phyloP scores from a whole-genome alignment of 2,888 invertebrate genomes.

The Gibbula magus region DNA sequence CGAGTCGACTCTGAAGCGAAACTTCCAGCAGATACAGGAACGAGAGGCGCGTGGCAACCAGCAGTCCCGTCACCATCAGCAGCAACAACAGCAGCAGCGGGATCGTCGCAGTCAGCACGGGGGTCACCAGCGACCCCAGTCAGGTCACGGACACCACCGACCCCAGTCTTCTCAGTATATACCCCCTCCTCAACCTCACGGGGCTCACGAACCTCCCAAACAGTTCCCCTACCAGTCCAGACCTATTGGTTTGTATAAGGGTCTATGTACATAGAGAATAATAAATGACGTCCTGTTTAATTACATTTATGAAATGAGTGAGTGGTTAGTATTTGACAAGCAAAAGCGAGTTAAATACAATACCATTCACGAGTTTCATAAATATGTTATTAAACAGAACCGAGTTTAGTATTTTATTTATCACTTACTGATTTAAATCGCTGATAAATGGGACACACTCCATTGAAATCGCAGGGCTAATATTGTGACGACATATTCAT shows the following conservation, averaged over 20 bases:
- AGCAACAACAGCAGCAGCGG: conserved; percentile 52
- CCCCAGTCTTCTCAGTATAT: conserved; percentile 42
- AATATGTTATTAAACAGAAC: too few relatives aligned
- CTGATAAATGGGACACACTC: too few relatives aligned
- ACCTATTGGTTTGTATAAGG: conserved; percentile 46
- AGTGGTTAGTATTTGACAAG: too few relatives aligned
- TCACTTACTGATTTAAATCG: too few relatives aligned
- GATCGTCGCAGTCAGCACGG: conserved; percentile 81
- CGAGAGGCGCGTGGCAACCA: conserved; percentile 62
- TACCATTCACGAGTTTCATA: too few relatives aligned
- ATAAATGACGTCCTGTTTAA: too few relatives aligned
- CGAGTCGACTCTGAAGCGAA: conserved; percentile 95
- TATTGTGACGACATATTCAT: too few relatives aligned
- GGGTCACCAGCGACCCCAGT: conserved; percentile 50
- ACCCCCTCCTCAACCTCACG: conserved; percentile 77
- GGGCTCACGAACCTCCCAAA: conserved; percentile 76
- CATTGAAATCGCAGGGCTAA: too few relatives aligned
- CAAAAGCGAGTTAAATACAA: too few relatives aligned
- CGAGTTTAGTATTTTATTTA: too few relatives aligned
- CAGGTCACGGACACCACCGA: conserved; percentile 36
- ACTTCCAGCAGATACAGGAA: conserved; percentile 96
- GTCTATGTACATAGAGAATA: too few relatives aligned
- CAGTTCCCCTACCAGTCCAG: conserved; percentile 54
- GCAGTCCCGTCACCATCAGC: conserved; percentile 39
- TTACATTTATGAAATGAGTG: too few relatives aligned